phyloP scores from a whole-genome alignment of 2,113 vertebrate species.

The Myrmophylax atrothorax region DNA sequence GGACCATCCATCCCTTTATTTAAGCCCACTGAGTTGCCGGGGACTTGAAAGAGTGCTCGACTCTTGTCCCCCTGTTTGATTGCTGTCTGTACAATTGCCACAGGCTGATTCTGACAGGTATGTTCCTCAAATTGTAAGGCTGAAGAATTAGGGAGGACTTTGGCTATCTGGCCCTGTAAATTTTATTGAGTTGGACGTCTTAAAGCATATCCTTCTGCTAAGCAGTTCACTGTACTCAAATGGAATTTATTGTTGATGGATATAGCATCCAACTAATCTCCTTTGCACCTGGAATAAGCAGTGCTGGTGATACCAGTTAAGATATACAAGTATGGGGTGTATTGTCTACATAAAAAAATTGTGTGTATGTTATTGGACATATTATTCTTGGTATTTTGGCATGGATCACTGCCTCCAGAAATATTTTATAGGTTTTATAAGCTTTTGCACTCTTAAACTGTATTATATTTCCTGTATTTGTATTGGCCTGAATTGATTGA shows the following conservation, averaged over 20 bases:
- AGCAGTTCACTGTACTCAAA: neutral
- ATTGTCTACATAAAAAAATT: neutral
- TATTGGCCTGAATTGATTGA: constrained; percentile 46
- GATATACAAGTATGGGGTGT: neutral
- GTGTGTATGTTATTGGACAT: neutral
- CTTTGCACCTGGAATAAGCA: neutral
- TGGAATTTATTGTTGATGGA: neutral
- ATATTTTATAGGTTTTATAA: constrained; percentile 41
- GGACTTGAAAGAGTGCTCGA: accelerated
- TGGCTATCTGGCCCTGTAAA: neutral
- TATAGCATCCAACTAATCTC: neutral
- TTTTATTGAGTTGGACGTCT: neutral
- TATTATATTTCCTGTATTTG: constrained; percentile 59
- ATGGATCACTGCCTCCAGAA: constrained; percentile 43
- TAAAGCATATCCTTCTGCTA: neutral
- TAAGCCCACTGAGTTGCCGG: accelerated
- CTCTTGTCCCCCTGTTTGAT: accelerated
- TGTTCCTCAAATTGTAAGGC: neutral
- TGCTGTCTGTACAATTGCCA: neutral
- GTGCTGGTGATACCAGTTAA: neutral
- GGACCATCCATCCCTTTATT: neutral
- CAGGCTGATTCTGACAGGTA: neutral
- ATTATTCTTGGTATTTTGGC: constrained; percentile 32
- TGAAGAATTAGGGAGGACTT: neutral
- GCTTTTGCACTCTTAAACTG: constrained; percentile 30